Base-by-base conservation (phyloP, 2,888 invertebrate genomes). In the Meta bourneti region DNA sequence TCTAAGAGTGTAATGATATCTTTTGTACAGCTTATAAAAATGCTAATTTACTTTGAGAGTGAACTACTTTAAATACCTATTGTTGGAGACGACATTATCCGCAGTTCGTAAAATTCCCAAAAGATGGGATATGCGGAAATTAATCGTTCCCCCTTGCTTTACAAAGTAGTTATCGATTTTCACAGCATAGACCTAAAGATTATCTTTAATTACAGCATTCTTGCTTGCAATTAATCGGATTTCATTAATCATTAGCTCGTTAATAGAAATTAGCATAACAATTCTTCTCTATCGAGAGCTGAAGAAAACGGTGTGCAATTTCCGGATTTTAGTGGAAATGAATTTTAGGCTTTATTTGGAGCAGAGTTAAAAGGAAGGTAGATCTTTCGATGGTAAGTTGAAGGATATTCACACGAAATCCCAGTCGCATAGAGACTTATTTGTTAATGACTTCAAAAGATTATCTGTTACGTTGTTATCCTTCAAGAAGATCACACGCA, bases 191-290 rank as follows among this genome's bases (percentile, higher is more conserved):
- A 61, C 52, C 74, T 81, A 75, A 88, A 81, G 81, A 88, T 88
- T 81, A 88, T 61, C 80, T 88, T 88, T 81, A 88, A 88, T 88
- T 88, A 81, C 88, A 70, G 48, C 72, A 88, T 81, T 88, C 81
- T 81, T 88, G 81, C 81, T 88, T 81, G 81, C 71, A 88, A 88
- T 88, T 88, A 88, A 88, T 88, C 81, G 88, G 71, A 88, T 81
- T 88, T 81, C 88, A 88, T 88, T 88, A 88, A 88, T 88, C 88
- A 75, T 88, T 88, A 81, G n/a, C 74, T 81, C 69, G 80, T 75
- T 81, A 81, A 75, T 88, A 88, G 88, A 81, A 75, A 88, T 88
- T 81, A 81, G 75, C 88, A 88, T 88, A 61, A 81, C 88, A 88
- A 88, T 88, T 49, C 85, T 81, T 81, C 71, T 69, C 61, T 69